Conservation (phyloP, 2,113 vertebrate genomes). For the Oriolus oriolus region DNA sequence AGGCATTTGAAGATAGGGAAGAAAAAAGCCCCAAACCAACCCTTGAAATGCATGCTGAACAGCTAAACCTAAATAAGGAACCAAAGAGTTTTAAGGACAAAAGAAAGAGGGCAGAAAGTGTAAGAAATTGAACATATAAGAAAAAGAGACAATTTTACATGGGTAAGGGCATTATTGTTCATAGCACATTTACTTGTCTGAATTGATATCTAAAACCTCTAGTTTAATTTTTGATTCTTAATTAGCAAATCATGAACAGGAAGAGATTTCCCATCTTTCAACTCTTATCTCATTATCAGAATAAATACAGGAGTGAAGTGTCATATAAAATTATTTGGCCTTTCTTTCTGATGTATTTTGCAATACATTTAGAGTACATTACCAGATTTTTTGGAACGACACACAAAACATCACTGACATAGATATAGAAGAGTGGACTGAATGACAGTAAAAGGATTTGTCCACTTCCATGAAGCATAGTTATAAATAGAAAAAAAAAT, state of each 20-base stretch:
- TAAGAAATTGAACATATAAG: neutral
- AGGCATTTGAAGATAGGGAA: neutral
- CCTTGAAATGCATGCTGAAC: neutral
- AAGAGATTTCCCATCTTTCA: neutral
- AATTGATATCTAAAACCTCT: neutral
- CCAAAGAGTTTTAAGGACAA: neutral
- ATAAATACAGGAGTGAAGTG: neutral
- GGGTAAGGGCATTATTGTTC: neutral
- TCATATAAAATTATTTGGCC: neutral
- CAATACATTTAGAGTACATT: neutral
- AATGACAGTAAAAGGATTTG: neutral
- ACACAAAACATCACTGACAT: neutral
- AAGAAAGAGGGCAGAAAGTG: neutral
- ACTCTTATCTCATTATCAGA: neutral
- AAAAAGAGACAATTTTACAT: neutral
- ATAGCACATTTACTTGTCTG: neutral
- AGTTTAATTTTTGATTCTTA: neutral
- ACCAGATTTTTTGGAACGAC: neutral
- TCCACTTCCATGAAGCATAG: neutral
- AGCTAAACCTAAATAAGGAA: neutral
- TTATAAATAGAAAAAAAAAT: neutral
- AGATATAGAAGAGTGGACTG: neutral
- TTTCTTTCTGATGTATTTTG: neutral
- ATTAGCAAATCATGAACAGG: neutral
- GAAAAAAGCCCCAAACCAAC: rapidly evolving